Percentiles rank a stretch among this genome's conserved stretches.
Evolutionary conservation across 2,113 vertebrate species (phyloP).

Genomic region (Silurus asotus): DNA sequence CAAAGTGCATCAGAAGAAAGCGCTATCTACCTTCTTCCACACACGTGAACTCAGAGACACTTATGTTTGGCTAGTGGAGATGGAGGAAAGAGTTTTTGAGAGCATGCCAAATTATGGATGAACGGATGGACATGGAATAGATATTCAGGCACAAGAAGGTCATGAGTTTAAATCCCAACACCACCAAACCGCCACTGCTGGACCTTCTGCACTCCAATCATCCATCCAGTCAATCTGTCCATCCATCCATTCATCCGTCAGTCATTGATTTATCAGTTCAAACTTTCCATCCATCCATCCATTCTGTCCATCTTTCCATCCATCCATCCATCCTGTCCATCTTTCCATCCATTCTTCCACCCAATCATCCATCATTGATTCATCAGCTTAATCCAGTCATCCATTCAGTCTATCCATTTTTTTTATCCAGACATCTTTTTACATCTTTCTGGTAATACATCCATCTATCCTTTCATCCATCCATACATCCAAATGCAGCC

Average conservation of each 20-base stretch:
- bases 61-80: neutral
- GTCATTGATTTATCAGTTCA: too few species aligned
- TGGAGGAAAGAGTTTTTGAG: neutral
- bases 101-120: neutral
- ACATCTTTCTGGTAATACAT: neutral
- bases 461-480: neutral
- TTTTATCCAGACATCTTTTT: too few species aligned
- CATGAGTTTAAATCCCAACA: too few species aligned
- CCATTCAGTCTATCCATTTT: neutral
- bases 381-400: neutral
- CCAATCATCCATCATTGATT: neutral
- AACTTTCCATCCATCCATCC: neutral
- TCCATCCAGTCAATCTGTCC: neutral
- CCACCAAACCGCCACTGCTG: too few species aligned
- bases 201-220: neutral
- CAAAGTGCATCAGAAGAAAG: neutral
- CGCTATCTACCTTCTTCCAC: neutral
- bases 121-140: neutral
- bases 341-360: neutral
- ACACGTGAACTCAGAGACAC: neutral
- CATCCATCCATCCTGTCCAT: neutral
- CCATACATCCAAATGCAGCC: neutral
- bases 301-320: neutral
- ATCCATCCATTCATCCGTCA: neutral
- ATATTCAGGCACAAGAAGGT: too few species aligned